Conservation (phyloP, 2,888 invertebrate species). For the Nomada goodeniana region DNA sequence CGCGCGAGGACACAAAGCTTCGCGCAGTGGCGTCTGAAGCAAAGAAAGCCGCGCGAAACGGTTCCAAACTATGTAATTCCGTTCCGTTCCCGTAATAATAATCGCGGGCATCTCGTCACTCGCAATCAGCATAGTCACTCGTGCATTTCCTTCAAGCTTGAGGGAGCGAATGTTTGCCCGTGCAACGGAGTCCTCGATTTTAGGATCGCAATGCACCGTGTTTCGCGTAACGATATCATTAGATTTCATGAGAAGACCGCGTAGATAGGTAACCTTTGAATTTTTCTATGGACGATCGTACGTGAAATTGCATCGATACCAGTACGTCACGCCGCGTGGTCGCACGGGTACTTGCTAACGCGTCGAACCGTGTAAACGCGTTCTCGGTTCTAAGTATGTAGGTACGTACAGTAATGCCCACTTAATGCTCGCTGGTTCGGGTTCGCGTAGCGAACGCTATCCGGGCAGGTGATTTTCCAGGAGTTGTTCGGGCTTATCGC, state of each 20-base stretch:
- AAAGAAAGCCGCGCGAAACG: too few relatives aligned
- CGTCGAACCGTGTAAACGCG: constrained; percentile 74
- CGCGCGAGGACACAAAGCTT: too few relatives aligned
- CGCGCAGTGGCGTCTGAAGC: too few relatives aligned
- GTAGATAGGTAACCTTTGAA: constrained; percentile 40
- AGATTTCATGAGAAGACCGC: constrained; percentile 1
- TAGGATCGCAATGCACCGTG: constrained; percentile 2
- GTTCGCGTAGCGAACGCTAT: too few relatives aligned
- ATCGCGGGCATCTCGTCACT: constrained; percentile 55
- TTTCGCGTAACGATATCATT: constrained; percentile 1
- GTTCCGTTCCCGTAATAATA: too few relatives aligned
- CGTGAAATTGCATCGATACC: constrained; percentile 64
- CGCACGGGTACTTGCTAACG: constrained; percentile 60
- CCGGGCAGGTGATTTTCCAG: too few relatives aligned
- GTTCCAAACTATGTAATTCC: too few relatives aligned
- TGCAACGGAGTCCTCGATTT: constrained; percentile 42
- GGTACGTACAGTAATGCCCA: too few relatives aligned
- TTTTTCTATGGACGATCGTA: constrained; percentile 57
- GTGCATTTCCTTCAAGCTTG: constrained; percentile 72
- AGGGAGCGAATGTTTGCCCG: constrained; percentile 53
- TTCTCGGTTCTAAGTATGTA: constrained; percentile 35
- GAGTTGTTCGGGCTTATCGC: too few relatives aligned
- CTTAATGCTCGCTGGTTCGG: too few relatives aligned
- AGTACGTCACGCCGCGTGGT: constrained; percentile 72
- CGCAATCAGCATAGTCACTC: constrained; percentile 55